These are phyloP conservation scores for Lasiommata megera DNA, from an alignment of 2,888 invertebrate species.

Conservation along the genomic window DNA sequence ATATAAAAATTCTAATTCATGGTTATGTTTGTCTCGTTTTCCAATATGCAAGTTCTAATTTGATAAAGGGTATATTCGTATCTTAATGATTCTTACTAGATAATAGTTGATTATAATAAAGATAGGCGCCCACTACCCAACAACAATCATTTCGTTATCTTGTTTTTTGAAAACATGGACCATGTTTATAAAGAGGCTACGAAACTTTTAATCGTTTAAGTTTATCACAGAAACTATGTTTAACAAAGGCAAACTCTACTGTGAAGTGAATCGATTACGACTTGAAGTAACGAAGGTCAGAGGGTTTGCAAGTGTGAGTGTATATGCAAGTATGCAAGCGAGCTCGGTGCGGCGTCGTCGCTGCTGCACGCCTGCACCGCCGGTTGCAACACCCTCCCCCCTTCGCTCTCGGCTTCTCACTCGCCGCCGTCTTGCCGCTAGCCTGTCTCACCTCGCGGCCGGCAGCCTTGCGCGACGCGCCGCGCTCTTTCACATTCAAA, in stretches of 20 bases:
- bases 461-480: constrained; percentile 82
- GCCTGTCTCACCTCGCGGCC: constrained; percentile 82
- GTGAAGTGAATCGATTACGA: constrained; percentile 75
- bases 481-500: constrained; percentile 81
- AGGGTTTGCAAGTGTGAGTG: constrained; percentile 74
- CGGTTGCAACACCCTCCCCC: constrained; percentile 81
- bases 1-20: constrained; percentile 2
- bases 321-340: constrained; percentile 80
- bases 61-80: not conserved
- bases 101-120: constrained; percentile 15
- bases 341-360: constrained; percentile 79
- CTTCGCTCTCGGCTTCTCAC: constrained; percentile 78
- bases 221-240: constrained; percentile 51
- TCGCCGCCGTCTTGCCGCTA: constrained; percentile 80
- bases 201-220: constrained; percentile 30
- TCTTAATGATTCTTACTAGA: constrained; percentile 32
- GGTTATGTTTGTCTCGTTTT: constrained; percentile 8
- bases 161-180: not conserved
- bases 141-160: not conserved
- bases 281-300: constrained; percentile 75
- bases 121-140: too few species aligned
- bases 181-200: not conserved
- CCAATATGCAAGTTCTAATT: constrained; percentile 24
- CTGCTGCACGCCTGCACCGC: constrained; percentile 81
- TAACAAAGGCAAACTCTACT: constrained; percentile 65